Evolutionary conservation across 2,113 vertebrate genomes (phyloP).

Genomic region (Leptosomus discolor): DNA sequence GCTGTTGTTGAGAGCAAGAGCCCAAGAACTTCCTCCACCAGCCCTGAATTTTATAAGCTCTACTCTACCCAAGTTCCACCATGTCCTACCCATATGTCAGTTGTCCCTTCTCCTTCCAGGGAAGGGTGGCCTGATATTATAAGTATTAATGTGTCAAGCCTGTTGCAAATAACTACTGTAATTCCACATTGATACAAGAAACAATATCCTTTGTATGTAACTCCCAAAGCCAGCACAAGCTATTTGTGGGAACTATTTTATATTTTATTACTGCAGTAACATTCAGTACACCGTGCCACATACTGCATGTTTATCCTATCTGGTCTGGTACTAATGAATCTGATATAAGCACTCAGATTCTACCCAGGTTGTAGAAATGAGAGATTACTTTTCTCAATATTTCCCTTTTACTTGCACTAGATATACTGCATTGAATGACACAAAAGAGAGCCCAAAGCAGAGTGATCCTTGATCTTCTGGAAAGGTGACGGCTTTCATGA

Average conservation of each 20-base stretch:
- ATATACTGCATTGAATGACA: background rate
- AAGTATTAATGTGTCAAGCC: background rate
- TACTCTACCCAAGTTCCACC: background rate
- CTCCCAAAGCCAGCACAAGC: background rate
- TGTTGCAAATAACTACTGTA: background rate
- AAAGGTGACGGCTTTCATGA: background rate
- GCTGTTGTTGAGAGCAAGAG: background rate
- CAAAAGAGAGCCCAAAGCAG: background rate
- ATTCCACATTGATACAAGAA: background rate
- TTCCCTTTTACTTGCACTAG: background rate
- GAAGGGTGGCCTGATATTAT: background rate
- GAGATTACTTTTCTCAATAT: background rate
- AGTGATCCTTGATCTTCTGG: background rate
- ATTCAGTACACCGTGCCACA: background rate
- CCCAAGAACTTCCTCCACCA: background rate
- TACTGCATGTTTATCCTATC: background rate
- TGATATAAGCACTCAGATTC: accelerated
- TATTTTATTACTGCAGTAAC: background rate
- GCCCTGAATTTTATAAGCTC: background rate
- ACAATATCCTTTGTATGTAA: background rate
- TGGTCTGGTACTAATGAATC: background rate
- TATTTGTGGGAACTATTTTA: background rate
- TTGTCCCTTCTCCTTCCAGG: background rate
- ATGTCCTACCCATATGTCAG: background rate
- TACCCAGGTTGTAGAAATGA: background rate